Evolutionary conservation across 2,113 vertebrate genomes (phyloP).

Genomic region (Microtus montanus): DNA sequence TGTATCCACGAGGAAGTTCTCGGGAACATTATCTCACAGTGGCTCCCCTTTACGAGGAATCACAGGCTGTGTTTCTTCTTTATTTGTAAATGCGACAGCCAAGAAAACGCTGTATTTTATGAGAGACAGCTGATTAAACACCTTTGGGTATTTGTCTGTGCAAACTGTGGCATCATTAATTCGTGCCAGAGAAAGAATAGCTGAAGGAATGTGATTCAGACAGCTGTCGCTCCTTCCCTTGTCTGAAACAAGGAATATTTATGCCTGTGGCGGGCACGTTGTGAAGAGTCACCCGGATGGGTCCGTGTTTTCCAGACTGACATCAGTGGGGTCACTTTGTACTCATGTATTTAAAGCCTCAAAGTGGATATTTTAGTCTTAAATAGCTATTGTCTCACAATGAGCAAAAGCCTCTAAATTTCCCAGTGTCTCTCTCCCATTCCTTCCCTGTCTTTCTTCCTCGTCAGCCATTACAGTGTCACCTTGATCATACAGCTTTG

Average conservation of each 20-base stretch:
- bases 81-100: conserved; percentile 71
- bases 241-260: conserved; percentile 62
- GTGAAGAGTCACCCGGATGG: conserved; percentile 52
- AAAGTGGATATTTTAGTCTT: conserved; percentile 50
- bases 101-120: conserved; percentile 61
- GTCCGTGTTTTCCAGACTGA: conserved; percentile 48
- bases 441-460: not conserved
- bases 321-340: not conserved
- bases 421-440: not conserved
- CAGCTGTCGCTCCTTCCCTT: not conserved
- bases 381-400: conserved; percentile 46
- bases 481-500: not conserved
- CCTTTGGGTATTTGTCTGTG: conserved; percentile 70
- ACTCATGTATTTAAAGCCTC: conserved; percentile 58
- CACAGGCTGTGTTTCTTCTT: conserved; percentile 65
- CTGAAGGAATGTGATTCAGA: conserved; percentile 43
- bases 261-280: conserved; percentile 41
- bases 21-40: conserved; percentile 58
- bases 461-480: not conserved
- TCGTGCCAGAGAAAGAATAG: conserved; percentile 58
- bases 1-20: conserved; percentile 60
- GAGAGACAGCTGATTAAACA: conserved; percentile 77
- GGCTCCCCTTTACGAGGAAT: conserved; percentile 61
- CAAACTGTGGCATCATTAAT: conserved; percentile 67
- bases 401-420: conserved; percentile 42